Evolutionary conservation across 2,113 vertebrate genomes (phyloP).

Genomic region (Datnioides undecimradiatus): DNA sequence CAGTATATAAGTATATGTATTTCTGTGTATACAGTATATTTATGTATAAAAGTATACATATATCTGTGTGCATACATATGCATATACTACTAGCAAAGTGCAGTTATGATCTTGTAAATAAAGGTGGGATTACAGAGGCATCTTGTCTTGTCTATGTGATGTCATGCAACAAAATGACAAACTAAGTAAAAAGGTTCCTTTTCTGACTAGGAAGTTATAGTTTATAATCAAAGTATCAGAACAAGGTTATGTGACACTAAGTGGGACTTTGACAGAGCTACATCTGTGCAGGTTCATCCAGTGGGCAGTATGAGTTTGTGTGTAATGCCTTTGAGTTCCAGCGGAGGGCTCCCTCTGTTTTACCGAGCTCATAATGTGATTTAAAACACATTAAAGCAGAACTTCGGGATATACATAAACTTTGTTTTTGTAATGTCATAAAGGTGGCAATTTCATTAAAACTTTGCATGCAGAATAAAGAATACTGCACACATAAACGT

Average conservation of each 20-base stretch:
- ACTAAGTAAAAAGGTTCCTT: neutral
- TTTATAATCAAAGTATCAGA: neutral
- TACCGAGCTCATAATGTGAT: constrained; percentile 37
- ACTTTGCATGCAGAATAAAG: neutral
- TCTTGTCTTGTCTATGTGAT: neutral
- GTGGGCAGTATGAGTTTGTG: neutral
- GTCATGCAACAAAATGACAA: neutral
- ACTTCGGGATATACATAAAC: neutral
- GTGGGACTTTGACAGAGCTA: neutral
- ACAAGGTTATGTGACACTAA: neutral
- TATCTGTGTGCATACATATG: neutral
- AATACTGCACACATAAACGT: neutral
- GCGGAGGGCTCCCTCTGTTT: constrained; percentile 67
- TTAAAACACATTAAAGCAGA: constrained; percentile 31
- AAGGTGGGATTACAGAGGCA: neutral
- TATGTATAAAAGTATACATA: neutral
- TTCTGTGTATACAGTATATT: neutral
- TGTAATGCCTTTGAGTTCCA: constrained; percentile 59
- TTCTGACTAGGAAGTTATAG: neutral
- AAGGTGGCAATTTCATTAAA: neutral
- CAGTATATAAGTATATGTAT: neutral
- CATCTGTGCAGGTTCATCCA: neutral
- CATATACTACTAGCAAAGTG: neutral
- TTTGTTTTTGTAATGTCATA: neutral
- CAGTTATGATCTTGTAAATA: neutral